A percentile compares a stretch with the other conserved stretches of the same genome.
phyloP scores from a whole-genome alignment of 2,888 invertebrate species.

The Atrina japonica region DNA sequence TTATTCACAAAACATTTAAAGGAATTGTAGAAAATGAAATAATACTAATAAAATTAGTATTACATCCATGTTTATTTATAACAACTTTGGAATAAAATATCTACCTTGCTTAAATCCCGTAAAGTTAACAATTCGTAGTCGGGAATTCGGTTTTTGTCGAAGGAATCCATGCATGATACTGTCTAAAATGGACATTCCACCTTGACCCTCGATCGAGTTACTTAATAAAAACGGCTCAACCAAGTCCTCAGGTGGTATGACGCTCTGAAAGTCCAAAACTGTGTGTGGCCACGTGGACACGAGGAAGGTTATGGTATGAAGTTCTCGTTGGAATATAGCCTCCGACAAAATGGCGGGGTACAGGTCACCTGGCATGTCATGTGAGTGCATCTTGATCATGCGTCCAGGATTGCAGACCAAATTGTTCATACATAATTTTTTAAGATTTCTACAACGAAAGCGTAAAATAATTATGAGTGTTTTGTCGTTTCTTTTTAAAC shows the following conservation, averaged over 20 bases:
- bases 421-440: conserved; percentile 62
- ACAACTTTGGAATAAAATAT: too few species aligned
- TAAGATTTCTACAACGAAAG: conserved; percentile 58
- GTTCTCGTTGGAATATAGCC: conserved; percentile 72
- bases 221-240: conserved; percentile 68
- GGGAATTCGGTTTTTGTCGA: conserved; percentile 63
- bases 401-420: conserved; percentile 59
- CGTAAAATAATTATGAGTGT: background rate
- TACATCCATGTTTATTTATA: too few species aligned
- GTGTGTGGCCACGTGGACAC: conserved; percentile 73
- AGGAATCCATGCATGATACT: conserved; percentile 72
- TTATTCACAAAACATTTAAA: too few species aligned
- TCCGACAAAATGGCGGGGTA: conserved; percentile 70
- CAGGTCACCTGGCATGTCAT: conserved; percentile 63
- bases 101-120: conserved; percentile 73
- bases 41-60: too few species aligned
- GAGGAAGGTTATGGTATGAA: conserved; percentile 66
- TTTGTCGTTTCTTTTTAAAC: too few species aligned
- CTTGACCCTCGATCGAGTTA: conserved; percentile 63
- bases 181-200: conserved; percentile 66
- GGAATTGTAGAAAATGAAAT: too few species aligned
- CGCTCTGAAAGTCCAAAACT: conserved; percentile 63
- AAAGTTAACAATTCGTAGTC: conserved; percentile 66
- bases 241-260: conserved; percentile 69
- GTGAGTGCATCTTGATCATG: conserved; percentile 47